Percentiles rank a stretch among this genome's conserved stretches.
phyloP scores from a whole-genome alignment of 2,113 vertebrate species.

The Chunga burmeisteri region DNA sequence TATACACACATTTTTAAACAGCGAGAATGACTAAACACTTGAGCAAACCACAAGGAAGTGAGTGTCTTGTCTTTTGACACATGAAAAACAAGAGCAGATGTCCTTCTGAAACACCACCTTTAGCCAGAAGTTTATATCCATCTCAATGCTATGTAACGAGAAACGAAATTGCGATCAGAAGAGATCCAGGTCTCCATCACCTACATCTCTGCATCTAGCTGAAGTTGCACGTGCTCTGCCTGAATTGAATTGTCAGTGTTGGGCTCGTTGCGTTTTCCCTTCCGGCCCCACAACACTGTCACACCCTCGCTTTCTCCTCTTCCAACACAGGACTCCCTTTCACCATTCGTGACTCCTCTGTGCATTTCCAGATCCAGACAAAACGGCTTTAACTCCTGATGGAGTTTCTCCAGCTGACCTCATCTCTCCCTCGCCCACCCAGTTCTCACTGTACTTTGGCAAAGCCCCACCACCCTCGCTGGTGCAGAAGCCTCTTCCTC shows the following conservation, averaged over 20 bases:
- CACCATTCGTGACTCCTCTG: not conserved
- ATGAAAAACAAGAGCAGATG: not conserved
- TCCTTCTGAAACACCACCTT: not conserved
- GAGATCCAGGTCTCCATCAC: not conserved
- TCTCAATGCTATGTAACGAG: rapidly evolving
- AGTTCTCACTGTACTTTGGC: not conserved
- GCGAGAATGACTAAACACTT: not conserved
- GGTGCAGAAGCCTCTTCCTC: not conserved
- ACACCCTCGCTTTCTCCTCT: not conserved
- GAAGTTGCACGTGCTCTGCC: not conserved
- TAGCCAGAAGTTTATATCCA: not conserved
- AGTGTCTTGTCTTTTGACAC: not conserved
- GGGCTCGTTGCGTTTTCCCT: rapidly evolving
- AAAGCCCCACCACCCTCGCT: not conserved
- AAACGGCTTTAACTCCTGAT: not conserved
- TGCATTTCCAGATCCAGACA: not conserved
- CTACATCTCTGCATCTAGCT: rapidly evolving
- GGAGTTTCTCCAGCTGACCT: conserved; percentile 23
- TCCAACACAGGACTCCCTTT: not conserved
- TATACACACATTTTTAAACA: not conserved
- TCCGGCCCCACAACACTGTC: not conserved
- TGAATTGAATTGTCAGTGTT: rapidly evolving
- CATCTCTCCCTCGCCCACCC: not conserved
- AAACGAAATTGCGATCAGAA: not conserved
- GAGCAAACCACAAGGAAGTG: not conserved